phyloP scores from a whole-genome alignment of 2,888 invertebrate genomes.

The Laothoe populi region DNA sequence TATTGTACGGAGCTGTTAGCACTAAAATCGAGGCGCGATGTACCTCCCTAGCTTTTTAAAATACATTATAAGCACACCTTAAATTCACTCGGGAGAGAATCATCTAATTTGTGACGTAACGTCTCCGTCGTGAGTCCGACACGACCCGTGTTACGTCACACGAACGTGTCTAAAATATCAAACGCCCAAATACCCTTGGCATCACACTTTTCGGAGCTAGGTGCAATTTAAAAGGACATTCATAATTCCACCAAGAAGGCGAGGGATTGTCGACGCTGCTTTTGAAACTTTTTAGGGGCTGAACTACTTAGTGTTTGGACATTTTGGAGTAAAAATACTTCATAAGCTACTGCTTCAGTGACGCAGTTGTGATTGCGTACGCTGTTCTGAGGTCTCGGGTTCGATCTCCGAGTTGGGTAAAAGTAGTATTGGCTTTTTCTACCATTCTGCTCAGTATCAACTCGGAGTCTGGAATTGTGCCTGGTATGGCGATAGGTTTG shows the following conservation, averaged over 20 bases:
- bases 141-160: constrained; percentile 3
- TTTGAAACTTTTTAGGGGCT: not conserved
- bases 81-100: not conserved
- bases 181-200: constrained; percentile 4
- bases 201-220: constrained; percentile 16
- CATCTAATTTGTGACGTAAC: constrained; percentile 18
- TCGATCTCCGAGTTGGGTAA: too few relatives aligned
- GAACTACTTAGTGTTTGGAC: not conserved
- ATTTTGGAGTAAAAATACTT: too few relatives aligned
- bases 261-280: constrained; percentile 1
- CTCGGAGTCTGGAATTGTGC: too few relatives aligned
- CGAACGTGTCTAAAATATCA: not conserved
- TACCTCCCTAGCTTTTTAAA: not conserved
- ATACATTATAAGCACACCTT: too few relatives aligned
- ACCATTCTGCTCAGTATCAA: too few relatives aligned
- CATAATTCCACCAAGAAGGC: not conserved
- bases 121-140: constrained; percentile 1
- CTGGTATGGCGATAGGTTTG: too few relatives aligned
- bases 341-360: too few relatives aligned
- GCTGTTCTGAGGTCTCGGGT: too few relatives aligned
- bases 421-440: too few relatives aligned
- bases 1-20: too few relatives aligned
- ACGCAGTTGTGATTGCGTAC: too few relatives aligned
- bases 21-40: too few relatives aligned
- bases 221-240: constrained; percentile 17